phyloP scores from a whole-genome alignment of 2,797 vertebrate species.

The Pitangus sulphuratus region DNA sequence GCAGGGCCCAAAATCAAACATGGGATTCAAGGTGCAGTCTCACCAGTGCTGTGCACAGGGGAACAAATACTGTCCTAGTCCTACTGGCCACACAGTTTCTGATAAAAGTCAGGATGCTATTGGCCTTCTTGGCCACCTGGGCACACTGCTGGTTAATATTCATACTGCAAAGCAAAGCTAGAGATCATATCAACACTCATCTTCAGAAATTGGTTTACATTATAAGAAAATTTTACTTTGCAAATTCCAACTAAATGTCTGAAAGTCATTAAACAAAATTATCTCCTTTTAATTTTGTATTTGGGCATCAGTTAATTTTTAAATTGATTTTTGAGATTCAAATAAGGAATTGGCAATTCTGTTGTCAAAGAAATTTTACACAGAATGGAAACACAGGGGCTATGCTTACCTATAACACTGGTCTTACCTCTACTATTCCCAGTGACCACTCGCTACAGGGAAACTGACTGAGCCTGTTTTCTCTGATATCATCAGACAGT shows the following conservation, averaged over 20 bases:
- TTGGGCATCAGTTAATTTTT: neutral
- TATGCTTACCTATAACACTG: neutral
- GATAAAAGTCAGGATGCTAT: neutral
- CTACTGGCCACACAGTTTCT: neutral
- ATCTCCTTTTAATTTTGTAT: neutral
- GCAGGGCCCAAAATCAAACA: neutral
- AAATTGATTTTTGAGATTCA: neutral
- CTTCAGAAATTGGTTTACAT: neutral
- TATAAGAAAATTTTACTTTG: neutral
- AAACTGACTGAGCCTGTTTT: neutral
- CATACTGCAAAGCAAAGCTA: neutral
- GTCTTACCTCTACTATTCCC: neutral
- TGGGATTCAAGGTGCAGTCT: neutral
- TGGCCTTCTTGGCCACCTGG: neutral
- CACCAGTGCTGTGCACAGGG: rapidly evolving
- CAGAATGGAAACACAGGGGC: neutral
- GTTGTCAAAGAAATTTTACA: neutral
- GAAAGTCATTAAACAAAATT: neutral
- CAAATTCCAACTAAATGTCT: neutral
- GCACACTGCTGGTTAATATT: neutral
- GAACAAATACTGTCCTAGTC: neutral
- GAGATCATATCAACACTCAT: neutral
- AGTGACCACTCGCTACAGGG: neutral
- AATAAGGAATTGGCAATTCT: neutral
- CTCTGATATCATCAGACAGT: neutral